Percentiles rank a stretch among this genome's conserved stretches.
Evolutionary conservation across 2,113 vertebrate species (phyloP).

Genomic region (Ellobius talpinus): DNA sequence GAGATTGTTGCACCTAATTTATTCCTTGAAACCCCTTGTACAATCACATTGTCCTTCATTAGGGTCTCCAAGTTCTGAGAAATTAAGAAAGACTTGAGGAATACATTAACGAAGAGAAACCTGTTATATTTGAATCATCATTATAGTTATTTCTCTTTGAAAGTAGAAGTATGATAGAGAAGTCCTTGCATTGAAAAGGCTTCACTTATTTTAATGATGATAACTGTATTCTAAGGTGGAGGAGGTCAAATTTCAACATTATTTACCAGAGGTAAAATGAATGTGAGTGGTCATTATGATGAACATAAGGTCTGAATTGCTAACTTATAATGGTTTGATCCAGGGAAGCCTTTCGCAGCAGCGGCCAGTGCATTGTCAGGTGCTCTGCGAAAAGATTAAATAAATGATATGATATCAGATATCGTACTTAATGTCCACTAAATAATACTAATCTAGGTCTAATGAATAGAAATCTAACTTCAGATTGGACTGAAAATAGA

Average conservation of each 20-base stretch:
- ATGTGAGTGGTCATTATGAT: neutral
- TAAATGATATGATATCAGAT: neutral
- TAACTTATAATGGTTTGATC: conserved; percentile 13
- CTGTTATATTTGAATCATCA: neutral
- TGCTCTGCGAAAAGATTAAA: neutral
- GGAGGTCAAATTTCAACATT: conserved; percentile 8
- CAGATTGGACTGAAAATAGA: neutral
- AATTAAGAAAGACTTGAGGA: neutral
- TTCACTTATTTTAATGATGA: conserved; percentile 14
- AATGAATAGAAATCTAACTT: neutral
- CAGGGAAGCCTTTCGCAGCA: neutral
- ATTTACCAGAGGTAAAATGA: neutral
- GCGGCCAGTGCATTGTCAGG: neutral
- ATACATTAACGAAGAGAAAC: neutral
- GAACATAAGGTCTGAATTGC: neutral
- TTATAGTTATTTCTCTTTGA: neutral
- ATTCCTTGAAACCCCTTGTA: neutral
- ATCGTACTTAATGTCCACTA: neutral
- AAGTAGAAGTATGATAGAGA: neutral
- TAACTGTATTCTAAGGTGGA: neutral
- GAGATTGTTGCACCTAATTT: neutral
- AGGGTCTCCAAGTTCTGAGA: neutral
- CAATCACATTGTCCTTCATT: neutral
- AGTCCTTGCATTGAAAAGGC: neutral
- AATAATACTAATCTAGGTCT: neutral